These are phyloP conservation scores for Eudemis profundana DNA, from an alignment of 2,888 invertebrate genomes.

Conservation along the genomic window DNA sequence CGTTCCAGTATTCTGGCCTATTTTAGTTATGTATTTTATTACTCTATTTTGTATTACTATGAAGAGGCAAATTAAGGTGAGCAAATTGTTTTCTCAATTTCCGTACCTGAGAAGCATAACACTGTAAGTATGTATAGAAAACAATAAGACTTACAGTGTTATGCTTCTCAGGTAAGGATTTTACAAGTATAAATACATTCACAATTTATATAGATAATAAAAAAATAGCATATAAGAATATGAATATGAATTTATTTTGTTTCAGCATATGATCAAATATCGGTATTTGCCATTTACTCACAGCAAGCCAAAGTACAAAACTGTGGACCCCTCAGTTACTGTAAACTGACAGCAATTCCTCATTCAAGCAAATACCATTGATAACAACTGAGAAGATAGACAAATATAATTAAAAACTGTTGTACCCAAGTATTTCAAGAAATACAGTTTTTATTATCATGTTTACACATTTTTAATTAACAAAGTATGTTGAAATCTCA, in stretches of 20 bases:
- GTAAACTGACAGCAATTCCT: slow-evolving; percentile 71
- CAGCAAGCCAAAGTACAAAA: slow-evolving; percentile 98
- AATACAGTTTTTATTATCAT: slow-evolving; percentile 82
- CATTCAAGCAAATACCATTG: slow-evolving; percentile 55
- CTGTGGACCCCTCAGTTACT: slow-evolving; percentile 73
- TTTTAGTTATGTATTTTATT: slow-evolving; percentile 99
- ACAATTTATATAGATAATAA: slow-evolving; percentile 23
- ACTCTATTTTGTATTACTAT: slow-evolving; percentile 99
- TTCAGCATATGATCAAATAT: slow-evolving; percentile 99
- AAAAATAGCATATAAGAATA: too few relatives aligned
- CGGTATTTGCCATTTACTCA: slow-evolving; percentile 99
- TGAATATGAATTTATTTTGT: slow-evolving; percentile 59
- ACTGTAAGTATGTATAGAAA: too few relatives aligned
- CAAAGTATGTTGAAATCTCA: slow-evolving; percentile 9
- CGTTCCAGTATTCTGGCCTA: slow-evolving; percentile 99
- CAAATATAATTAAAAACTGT: slow-evolving; percentile 77
- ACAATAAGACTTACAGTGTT: too few relatives aligned
- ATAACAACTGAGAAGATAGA: slow-evolving; percentile 60
- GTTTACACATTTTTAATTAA: slow-evolving; percentile 68
- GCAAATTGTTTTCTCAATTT: slow-evolving; percentile 48
- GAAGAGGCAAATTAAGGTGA: slow-evolving; percentile 99
- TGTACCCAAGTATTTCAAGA: slow-evolving; percentile 79
- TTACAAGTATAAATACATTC: slow-evolving; percentile 10
- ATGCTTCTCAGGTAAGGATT: too few relatives aligned
- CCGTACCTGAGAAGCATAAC: too few relatives aligned